Evolutionary conservation across 2,888 invertebrate genomes (phyloP).

Genomic region (Rotaria magnacalcarata): DNA sequence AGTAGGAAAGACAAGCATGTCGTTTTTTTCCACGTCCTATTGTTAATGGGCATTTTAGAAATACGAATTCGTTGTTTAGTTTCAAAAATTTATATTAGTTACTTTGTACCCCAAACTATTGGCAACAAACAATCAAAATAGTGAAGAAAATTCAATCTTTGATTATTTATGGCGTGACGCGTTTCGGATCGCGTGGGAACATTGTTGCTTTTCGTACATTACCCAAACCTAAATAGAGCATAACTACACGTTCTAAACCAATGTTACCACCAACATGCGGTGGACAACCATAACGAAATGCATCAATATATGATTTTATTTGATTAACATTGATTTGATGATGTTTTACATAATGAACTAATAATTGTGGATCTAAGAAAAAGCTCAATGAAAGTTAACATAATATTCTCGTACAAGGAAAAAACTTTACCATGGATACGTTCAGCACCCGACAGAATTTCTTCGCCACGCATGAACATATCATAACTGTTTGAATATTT

Average conservation of each 20-base stretch:
- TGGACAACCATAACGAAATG: slow-evolving; percentile 90
- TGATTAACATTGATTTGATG: slow-evolving; percentile 83
- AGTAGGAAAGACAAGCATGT: too few relatives aligned
- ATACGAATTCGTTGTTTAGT: too few relatives aligned
- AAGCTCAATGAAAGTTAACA: too few relatives aligned
- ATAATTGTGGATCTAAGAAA: slow-evolving; percentile 71
- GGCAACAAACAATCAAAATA: too few relatives aligned
- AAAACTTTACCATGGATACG: slow-evolving; percentile 72
- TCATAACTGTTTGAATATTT: slow-evolving; percentile 93
- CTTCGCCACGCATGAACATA: slow-evolving; percentile 99
- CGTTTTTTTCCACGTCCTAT: too few relatives aligned
- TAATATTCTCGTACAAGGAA: slow-evolving; percentile 56
- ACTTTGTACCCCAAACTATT: too few relatives aligned
- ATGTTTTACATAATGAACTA: slow-evolving; percentile 80
- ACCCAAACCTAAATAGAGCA: slow-evolving; percentile 92
- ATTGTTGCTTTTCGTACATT: slow-evolving; percentile 94
- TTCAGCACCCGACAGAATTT: slow-evolving; percentile 95
- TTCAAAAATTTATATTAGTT: too few relatives aligned
- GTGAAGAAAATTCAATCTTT: too few relatives aligned
- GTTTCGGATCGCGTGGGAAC: slow-evolving; percentile 97
- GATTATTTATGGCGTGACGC: slow-evolving; percentile 74
- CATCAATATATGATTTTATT: slow-evolving; percentile 89
- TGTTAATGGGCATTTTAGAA: too few relatives aligned
- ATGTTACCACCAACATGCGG: slow-evolving; percentile 95
- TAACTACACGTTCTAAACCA: slow-evolving; percentile 86